phyloP scores from a whole-genome alignment of 1,140 invertebrate species.

The Aphis gossypii region DNA sequence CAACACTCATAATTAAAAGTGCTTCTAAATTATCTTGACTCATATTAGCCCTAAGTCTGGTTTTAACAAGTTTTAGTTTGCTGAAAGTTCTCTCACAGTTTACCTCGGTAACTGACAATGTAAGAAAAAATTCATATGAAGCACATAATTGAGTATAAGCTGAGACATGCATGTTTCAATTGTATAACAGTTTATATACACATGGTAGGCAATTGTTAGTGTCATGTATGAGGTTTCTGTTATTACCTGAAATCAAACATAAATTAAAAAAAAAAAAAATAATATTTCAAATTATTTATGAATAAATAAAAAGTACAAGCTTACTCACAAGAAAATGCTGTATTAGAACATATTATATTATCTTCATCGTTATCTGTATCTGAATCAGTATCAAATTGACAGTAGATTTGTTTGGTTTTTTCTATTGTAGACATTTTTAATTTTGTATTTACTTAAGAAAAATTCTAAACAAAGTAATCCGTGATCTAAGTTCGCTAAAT shows the following conservation, averaged over 20 bases:
- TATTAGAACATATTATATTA: background rate
- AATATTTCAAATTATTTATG: constrained; percentile 21
- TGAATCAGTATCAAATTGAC: constrained; percentile 7
- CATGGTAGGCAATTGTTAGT: background rate
- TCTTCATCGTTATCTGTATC: constrained; percentile 29
- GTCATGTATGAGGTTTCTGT: background rate
- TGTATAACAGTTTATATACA: background rate
- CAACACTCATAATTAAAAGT: background rate
- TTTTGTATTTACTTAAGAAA: constrained; percentile 2
- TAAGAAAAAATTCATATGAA: background rate
- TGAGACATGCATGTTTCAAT: background rate
- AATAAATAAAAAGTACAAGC: background rate
- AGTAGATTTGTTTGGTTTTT: background rate
- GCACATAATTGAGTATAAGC: background rate
- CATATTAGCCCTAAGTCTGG: background rate
- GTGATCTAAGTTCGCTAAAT: constrained; percentile 3
- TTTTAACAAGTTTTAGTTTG: background rate
- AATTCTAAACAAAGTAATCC: background rate
- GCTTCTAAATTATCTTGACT: background rate
- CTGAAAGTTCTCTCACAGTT: background rate
- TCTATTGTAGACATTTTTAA: constrained; percentile 13
- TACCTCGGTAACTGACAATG: background rate
- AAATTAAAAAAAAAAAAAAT: background rate
- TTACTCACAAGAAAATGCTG: constrained; percentile 22
- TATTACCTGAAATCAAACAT: constrained; percentile 28